Percentiles rank a stretch among this genome's conserved stretches.
Conservation (phyloP, 35 echinoderm and acorn worm species). For the Apostichopus parvimensis region DNA sequence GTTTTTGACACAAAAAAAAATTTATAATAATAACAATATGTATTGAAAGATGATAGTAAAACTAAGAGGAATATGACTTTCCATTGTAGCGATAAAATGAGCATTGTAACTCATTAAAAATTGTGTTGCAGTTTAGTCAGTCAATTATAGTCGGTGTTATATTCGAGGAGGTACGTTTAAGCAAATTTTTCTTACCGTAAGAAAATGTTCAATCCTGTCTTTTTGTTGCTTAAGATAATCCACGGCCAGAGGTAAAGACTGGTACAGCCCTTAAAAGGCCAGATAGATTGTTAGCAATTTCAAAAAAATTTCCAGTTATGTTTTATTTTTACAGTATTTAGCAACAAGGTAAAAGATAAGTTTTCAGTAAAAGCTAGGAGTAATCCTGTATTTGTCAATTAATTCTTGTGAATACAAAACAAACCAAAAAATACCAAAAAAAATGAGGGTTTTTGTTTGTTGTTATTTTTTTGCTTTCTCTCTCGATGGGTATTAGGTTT, state of each 20-base stretch:
- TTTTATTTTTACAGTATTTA: neutral
- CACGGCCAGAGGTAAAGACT: no score
- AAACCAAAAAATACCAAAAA: neutral
- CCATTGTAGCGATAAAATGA: constrained; percentile 14
- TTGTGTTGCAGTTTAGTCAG: constrained; percentile 6
- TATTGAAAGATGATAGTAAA: no score
- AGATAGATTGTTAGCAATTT: no score
- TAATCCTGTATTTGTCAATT: neutral
- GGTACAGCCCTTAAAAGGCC: no score
- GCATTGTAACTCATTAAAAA: constrained; percentile 15
- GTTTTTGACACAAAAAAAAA: no score
- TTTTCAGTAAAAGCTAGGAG: neutral
- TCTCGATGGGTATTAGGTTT: neutral
- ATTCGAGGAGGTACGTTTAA: neutral
- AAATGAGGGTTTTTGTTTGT: neutral
- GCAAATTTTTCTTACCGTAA: no score
- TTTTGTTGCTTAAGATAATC: no score
- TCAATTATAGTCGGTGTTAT: constrained; percentile 14
- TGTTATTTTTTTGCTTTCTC: neutral
- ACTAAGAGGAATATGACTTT: neutral
- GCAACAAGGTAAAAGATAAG: neutral
- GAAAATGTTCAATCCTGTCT: no score
- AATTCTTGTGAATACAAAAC: neutral
- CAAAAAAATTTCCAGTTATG: no score
- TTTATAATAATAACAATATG: no score